phyloP scores from a whole-genome alignment of 2,113 vertebrate genomes.

The Empidonax traillii region DNA sequence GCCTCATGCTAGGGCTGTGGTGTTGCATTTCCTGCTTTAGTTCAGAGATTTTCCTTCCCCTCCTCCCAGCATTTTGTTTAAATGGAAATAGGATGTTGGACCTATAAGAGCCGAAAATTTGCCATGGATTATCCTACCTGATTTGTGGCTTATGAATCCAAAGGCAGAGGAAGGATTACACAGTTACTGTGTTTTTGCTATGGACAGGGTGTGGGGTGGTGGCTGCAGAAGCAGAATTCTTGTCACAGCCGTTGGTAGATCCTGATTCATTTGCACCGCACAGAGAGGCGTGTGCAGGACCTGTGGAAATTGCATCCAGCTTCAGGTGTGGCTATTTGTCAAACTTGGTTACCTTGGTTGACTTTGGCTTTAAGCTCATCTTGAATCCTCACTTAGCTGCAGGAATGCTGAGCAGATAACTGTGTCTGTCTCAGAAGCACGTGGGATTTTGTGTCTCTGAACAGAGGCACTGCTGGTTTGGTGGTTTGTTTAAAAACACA shows the following conservation, averaged over 20 bases:
- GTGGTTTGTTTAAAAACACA: not conserved
- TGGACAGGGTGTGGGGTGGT: not conserved
- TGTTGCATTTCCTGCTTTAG: not conserved
- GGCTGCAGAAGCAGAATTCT: not conserved
- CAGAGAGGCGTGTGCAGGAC: not conserved
- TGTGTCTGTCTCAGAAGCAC: not conserved
- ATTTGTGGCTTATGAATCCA: not conserved
- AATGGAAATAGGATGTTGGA: not conserved
- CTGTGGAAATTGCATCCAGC: not conserved
- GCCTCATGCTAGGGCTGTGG: not conserved
- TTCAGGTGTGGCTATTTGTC: not conserved
- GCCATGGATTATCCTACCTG: rapidly evolving
- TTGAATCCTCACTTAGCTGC: not conserved
- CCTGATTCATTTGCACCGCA: not conserved
- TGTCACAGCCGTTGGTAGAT: not conserved
- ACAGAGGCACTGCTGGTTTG: not conserved
- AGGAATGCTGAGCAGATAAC: not conserved
- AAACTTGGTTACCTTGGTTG: not conserved
- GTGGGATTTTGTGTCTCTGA: not conserved
- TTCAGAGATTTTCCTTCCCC: not conserved
- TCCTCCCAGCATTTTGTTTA: not conserved
- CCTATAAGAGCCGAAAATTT: not conserved
- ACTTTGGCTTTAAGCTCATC: not conserved
- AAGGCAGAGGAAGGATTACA: not conserved
- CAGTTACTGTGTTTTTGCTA: rapidly evolving